A percentile compares a stretch with the other conserved stretches of the same genome.
phyloP scores from a whole-genome alignment of 1,140 invertebrate genomes.

The Trichogramma pretiosum region DNA sequence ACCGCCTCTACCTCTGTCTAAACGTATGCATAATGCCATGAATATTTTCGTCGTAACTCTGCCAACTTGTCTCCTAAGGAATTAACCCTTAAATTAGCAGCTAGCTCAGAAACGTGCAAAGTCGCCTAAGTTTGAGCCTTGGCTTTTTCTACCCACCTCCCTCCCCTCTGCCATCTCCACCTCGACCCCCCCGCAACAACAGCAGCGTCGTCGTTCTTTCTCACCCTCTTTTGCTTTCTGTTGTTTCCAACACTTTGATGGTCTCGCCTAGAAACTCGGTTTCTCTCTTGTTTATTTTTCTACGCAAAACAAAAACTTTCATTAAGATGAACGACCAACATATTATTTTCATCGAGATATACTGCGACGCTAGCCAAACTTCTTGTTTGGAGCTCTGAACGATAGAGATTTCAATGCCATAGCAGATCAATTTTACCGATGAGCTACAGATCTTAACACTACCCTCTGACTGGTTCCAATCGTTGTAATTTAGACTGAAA shows the following conservation, averaged over 20 bases:
- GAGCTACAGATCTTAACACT: too few species aligned
- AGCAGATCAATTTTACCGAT: constrained; percentile 19
- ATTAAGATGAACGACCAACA: too few species aligned
- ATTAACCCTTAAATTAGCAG: constrained; percentile 50
- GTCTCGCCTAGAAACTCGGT: too few species aligned
- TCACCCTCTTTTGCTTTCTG: too few species aligned
- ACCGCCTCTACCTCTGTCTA: constrained; percentile 35
- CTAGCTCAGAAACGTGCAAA: constrained; percentile 45
- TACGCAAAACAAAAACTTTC: too few species aligned
- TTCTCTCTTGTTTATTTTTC: too few species aligned
- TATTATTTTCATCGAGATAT: too few species aligned
- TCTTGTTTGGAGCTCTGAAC: constrained; percentile 14
- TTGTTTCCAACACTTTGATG: constrained; percentile 1
- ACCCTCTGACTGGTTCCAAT: too few species aligned
- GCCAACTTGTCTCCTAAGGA: constrained; percentile 48
- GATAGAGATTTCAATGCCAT: constrained; percentile 37
- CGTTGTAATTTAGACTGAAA: too few species aligned
- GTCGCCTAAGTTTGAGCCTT: constrained; percentile 41
- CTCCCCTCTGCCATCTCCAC: constrained; percentile 6
- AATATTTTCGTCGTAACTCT: constrained; percentile 49
- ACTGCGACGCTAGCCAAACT: too few species aligned
- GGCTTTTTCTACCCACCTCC: constrained; percentile 11
- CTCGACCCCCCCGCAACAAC: constrained; percentile 10
- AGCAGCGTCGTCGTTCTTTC: background rate
- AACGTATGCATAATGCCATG: constrained; percentile 48